phyloP scores from a whole-genome alignment of 2,888 invertebrate species.

The Eupithecia vulgata region DNA sequence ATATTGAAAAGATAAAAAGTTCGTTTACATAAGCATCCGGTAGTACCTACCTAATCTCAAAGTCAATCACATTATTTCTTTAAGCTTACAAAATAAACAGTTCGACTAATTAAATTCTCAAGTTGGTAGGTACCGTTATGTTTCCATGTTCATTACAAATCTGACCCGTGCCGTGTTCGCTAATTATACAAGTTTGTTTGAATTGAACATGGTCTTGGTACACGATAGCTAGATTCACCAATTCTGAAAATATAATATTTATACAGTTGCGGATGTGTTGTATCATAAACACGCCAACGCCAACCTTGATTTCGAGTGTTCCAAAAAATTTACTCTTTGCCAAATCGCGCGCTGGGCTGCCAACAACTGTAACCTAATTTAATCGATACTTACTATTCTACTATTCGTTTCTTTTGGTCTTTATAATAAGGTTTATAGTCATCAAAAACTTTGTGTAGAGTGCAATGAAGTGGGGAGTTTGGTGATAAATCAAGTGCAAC shows the following conservation, averaged over 20 bases:
- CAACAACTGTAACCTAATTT: constrained; percentile 2
- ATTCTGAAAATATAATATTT: constrained; percentile 4
- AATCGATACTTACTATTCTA: neutral
- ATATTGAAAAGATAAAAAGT: neutral
- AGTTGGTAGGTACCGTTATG: neutral
- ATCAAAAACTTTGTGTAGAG: constrained; percentile 8
- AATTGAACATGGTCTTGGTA: neutral
- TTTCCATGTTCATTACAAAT: neutral
- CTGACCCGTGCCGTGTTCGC: neutral
- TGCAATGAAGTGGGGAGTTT: constrained; percentile 36
- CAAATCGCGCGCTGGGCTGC: constrained; percentile 12
- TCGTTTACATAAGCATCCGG: neutral
- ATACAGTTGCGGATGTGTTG: constrained; percentile 12
- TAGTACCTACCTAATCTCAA: neutral
- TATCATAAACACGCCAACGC: constrained; percentile 19
- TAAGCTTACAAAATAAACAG: too few species aligned
- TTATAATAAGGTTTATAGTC: neutral
- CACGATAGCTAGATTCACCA: neutral
- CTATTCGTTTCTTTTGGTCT: neutral
- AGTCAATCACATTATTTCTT: too few species aligned
- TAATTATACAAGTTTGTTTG: neutral
- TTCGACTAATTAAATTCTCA: neutral
- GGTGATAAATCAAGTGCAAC: constrained; percentile 39
- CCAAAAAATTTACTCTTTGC: constrained; percentile 16
- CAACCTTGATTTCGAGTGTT: constrained; percentile 16